Evolutionary conservation across 1,140 invertebrate genomes (phyloP), one percentile per base, ranked within the genome.

Genomic region (Drosophila aff.): DNA sequence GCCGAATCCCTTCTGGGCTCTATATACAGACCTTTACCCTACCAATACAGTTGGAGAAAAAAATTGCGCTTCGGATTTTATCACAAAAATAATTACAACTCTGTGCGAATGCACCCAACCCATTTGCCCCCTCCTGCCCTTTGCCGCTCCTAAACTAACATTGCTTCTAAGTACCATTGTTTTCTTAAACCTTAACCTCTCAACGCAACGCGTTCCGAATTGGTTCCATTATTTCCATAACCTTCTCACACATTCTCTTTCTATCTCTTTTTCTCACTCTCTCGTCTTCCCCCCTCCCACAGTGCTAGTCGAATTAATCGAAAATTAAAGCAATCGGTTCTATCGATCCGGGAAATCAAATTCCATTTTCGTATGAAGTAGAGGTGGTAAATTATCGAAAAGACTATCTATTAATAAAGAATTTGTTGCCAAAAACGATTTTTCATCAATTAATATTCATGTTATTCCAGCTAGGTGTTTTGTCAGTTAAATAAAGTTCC

Each of bases 81-180:
- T 90, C 85, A 90, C 85, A 90, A 90, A 90, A 79, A 90, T 81
- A 90, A 90, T 84, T 87, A 87, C 84, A 87, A 89, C 84, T 82
- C 52, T 66, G 72, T 82, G 81, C 76, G 57, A 74, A 65, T 63
- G 41, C 57, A 58, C 46, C 55, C 60, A 60, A 28, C 50, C 26
- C 44, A 2, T 11, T 6, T 38, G 13, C 33, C 38, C n/a, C 15
- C 47, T 26, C 11, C 44, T 40, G n/a, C 15, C 28, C 18, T n/a
- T 23, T 44, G 40, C 63, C n/a, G 31, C 43, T 36, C 53, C 78
- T 79, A 79, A 59, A 83, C 73, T 74, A 75, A 76, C 81, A 89
- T 90, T 89, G 84, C 81, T 89, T 85, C 73, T 72, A 81, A 84
- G 43, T 85, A 62, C 47, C 67, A 55, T 41, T 26, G 26, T 49